Evolutionary conservation across 2,797 vertebrate genomes (phyloP), one percentile per base, ranked within the genome.

Genomic region (Gymnothorax reevesii): DNA sequence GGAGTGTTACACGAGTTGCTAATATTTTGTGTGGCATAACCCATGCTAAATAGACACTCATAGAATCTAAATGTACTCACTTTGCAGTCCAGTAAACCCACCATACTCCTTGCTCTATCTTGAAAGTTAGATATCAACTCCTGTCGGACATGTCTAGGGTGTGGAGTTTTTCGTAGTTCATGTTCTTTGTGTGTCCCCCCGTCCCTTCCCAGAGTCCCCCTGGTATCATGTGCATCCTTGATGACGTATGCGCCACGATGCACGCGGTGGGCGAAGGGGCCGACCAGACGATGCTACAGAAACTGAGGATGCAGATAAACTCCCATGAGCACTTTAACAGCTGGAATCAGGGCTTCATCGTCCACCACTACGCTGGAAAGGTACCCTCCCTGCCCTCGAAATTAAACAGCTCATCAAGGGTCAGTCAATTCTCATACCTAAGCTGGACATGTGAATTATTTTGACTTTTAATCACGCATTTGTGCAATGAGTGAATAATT

Each of bases 271-370:
- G 97, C 0, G 98, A 99, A 89, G 98, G 98, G 0, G 98, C 98
- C 0, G 98, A 99, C 92, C 98, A 99, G 93, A 99, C 98, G 0
- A 95, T 99, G 95, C 96, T 99, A 57, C 98, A 99, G 93, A 99
- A 99, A 84, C 97, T 99, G 54, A 92, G 98, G 89, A 96, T 98
- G 94, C 96, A 97, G 92, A 99, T 98, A 88, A 98, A 98, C 91
- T 97, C 95, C 33, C 98, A 99, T 0, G 98, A 99, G 75, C 98
- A 99, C 92, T 99, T 99, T 94, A 99, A 99, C 96, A 99, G 98
- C 96, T 99, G 98, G 98, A 99, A 99, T 92, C 98, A 99, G 89
- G 98, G 98, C 82, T 99, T 99, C 94, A 99, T 99, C 88, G 97
- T 99, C 84, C 98, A 99, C 92, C 98, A 99, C 92, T 99, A 99